Evolutionary conservation across 2,888 invertebrate species (phyloP).

Genomic region (Meghimatium bilineatum): DNA sequence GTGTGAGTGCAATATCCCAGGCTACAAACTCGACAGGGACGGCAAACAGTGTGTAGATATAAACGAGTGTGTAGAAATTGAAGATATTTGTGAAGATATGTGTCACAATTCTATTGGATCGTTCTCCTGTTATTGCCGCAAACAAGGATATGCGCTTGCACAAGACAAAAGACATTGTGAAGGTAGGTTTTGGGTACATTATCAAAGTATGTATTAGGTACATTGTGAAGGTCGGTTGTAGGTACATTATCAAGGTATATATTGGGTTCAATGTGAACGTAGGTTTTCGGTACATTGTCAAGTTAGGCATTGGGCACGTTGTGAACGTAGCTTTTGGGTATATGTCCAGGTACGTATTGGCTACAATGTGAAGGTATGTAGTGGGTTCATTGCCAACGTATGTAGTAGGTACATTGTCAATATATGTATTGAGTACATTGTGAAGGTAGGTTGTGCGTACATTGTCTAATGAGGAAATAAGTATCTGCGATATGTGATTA

Average conservation of each 20-base stretch:
- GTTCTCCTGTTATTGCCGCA: constrained; percentile 36
- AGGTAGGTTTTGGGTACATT: background rate
- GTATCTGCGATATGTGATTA: no score
- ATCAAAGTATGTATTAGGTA: no score
- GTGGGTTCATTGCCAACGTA: no score
- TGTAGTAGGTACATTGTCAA: no score
- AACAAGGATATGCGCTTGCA: constrained; percentile 27
- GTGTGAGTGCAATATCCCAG: constrained; percentile 62
- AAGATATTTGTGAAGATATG: constrained; percentile 54
- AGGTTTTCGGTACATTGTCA: background rate
- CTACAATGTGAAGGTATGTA: constrained; percentile 30
- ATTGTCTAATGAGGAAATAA: no score
- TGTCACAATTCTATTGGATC: constrained; percentile 57
- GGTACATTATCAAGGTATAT: background rate
- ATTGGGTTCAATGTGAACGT: constrained; percentile 39
- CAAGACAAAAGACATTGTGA: constrained; percentile 34
- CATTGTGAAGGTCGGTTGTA: constrained; percentile 29
- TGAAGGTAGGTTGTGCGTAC: constrained; percentile 9
- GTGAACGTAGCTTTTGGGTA: constrained; percentile 16
- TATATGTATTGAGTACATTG: no score
- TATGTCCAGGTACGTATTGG: no score
- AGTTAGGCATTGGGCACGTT: no score
- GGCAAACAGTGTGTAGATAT: constrained; percentile 38
- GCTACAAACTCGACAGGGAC: constrained; percentile 48
- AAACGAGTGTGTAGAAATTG: constrained; percentile 39